phyloP scores from a whole-genome alignment of 1,140 invertebrate species.

The Drosophila saltans region DNA sequence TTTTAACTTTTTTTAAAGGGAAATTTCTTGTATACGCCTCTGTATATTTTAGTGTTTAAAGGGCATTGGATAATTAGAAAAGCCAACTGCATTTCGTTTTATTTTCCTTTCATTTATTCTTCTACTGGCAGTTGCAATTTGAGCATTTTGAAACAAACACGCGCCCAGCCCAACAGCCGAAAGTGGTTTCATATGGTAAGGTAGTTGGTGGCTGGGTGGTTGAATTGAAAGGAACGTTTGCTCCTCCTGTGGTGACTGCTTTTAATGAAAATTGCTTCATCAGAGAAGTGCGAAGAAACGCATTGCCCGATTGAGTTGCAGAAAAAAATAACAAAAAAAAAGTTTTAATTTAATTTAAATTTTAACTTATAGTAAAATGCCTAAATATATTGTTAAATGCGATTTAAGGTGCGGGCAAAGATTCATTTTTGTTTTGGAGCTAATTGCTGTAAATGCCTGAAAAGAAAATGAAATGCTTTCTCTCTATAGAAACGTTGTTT shows the following conservation, averaged over 20 bases:
- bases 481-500: conserved; percentile 34
- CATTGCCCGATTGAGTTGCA: conserved; percentile 56
- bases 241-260: conserved; percentile 65
- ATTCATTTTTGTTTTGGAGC: conserved; percentile 35
- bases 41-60: conserved; percentile 27
- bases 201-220: background rate
- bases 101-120: conserved; percentile 36
- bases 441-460: conserved; percentile 71
- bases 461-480: conserved; percentile 23
- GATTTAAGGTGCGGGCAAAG: conserved; percentile 53
- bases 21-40: background rate
- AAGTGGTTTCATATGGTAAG: conserved; percentile 31
- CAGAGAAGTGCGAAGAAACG: conserved; percentile 58
- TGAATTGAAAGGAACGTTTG: background rate
- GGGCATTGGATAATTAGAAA: conserved; percentile 70
- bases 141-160: conserved; percentile 79
- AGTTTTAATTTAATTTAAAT: conserved; percentile 5
- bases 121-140: conserved; percentile 68
- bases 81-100: conserved; percentile 45
- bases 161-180: conserved; percentile 55
- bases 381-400: conserved; percentile 39
- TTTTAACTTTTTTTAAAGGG: too few species aligned
- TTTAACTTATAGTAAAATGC: background rate
- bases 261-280: conserved; percentile 78
- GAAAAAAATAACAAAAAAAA: background rate